Conservation (phyloP, 2,113 vertebrate genomes). For the Sialia sialis region DNA sequence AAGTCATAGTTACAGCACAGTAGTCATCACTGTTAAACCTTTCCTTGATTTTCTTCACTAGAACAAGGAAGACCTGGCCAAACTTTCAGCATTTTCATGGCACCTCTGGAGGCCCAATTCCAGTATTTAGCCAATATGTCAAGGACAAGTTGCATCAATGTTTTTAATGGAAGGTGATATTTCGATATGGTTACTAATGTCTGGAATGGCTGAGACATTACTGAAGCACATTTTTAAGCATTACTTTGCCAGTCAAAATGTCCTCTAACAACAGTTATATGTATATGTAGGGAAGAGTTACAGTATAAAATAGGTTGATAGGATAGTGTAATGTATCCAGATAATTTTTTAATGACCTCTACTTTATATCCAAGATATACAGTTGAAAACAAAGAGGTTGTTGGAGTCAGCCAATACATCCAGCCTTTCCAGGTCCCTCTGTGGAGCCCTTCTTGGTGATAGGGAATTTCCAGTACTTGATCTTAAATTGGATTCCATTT, state of each 20-base stretch:
- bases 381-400: background rate
- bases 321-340: background rate
- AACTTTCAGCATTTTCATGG: background rate
- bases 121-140: background rate
- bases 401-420: accelerated
- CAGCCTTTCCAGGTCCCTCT: background rate
- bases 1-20: background rate
- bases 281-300: background rate
- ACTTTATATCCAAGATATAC: background rate
- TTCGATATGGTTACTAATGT: background rate
- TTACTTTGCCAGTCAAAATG: background rate
- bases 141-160: background rate
- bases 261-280: background rate
- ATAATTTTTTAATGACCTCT: background rate
- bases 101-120: background rate
- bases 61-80: background rate
- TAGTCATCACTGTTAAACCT: background rate
- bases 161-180: background rate
- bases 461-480: background rate
- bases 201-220: background rate
- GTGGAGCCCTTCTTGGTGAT: background rate
- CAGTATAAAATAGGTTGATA: background rate
- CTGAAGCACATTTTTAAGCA: background rate
- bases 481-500: background rate
- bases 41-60: background rate